Conservation (phyloP, 1,140 invertebrate genomes). For the Venturia canescens region DNA sequence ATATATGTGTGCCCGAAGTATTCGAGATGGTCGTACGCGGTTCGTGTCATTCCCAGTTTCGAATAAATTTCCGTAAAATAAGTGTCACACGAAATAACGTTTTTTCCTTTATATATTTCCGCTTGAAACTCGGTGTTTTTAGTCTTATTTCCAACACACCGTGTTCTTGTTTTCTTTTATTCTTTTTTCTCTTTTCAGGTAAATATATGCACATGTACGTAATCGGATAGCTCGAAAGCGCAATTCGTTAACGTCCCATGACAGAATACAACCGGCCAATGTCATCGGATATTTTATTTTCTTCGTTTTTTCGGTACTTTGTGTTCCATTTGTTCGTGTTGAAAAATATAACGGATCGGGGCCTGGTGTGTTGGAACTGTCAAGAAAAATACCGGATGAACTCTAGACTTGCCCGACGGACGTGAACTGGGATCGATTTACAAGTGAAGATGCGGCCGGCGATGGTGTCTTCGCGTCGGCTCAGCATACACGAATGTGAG, state of each 20-base stretch:
- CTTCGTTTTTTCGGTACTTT: background rate
- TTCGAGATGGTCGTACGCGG: constrained; percentile 28
- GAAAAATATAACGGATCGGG: background rate
- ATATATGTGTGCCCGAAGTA: constrained; percentile 28
- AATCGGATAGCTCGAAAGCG: constrained; percentile 8
- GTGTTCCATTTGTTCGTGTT: background rate
- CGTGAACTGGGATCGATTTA: background rate
- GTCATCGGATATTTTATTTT: background rate
- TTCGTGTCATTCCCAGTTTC: constrained; percentile 36
- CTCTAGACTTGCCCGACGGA: background rate
- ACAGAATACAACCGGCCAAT: background rate
- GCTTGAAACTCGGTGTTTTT: background rate
- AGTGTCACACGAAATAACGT: constrained; percentile 30
- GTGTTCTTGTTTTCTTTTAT: background rate
- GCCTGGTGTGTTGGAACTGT: background rate
- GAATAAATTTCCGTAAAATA: constrained; percentile 37
- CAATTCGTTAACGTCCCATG: constrained; percentile 11
- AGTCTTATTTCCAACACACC: background rate
- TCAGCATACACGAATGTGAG: too few relatives aligned
- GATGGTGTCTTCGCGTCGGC: too few relatives aligned
- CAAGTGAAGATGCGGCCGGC: background rate
- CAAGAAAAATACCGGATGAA: constrained; percentile 7
- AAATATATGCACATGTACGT: constrained; percentile 18
- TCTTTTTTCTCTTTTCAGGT: background rate
- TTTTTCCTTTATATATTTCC: background rate